Evolutionary conservation across 2,888 invertebrate species (phyloP), one percentile per base, ranked within the genome.

Genomic region (Standfussiana lucernea): DNA sequence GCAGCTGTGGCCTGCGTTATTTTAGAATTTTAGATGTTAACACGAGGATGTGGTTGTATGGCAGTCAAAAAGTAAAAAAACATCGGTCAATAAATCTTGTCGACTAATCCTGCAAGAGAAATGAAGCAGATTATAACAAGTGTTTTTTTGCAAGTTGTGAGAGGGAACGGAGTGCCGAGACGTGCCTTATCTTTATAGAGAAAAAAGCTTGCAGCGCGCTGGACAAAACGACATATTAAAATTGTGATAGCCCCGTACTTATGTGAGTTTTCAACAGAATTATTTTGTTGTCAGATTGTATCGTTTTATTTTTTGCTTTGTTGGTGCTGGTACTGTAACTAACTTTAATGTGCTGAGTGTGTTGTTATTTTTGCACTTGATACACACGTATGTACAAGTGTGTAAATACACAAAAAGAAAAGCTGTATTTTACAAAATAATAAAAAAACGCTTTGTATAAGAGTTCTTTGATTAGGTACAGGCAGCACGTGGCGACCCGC

Each of bases 181-280:
- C 95, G 95, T 96, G 96, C 94, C 94, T 95, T 96, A 96, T 96
- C 95, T 95, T 82, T 86, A 86, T 80, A 88, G 72, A 75, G 77
- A 78, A 79, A 80, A 80, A 83, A 84, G 85, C 88, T 89, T 86
- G 80, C 77, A 79, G 65, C 80, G 72, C 77, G 79, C 66, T 67
- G 83, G 79, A 80, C 86, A 79, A 77, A 86, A 79, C 79, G 86
- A 79, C 73, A 77, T 86, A 82, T 73, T 85, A 81, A 79, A 79
- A 82, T 74, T 84, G 66, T 84, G 82, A 80, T 82, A 80, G 66
- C 47, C 53, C 37, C 32, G 45, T 71, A 37, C 64, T 53, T 70
- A 45, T 53, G 59, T 53, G 50, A 42, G 64, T 83, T 78, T 69
- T 69, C 42, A 78, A 69, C 68, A 28, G 56, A 50, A 59, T 69